These are phyloP conservation scores for Acanthopagrus latus DNA, from an alignment of 2,797 vertebrate genomes.

Conservation along the genomic window DNA sequence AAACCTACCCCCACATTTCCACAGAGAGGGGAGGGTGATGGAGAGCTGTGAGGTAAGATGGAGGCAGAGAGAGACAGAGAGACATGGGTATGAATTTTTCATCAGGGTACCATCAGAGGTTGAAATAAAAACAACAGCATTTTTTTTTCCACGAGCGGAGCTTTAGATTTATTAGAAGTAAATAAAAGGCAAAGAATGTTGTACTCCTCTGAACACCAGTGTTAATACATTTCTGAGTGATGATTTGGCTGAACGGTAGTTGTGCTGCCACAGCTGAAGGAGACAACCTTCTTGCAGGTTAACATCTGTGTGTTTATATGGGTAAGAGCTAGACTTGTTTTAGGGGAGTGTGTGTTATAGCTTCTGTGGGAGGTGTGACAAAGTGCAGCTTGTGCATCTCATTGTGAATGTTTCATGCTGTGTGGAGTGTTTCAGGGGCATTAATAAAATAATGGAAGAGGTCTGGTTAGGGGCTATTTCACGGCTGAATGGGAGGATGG, in stretches of 20 bases:
- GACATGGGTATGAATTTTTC: slow-evolving; percentile 66
- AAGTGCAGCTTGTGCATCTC: slow-evolving; percentile 32
- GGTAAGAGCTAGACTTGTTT: slow-evolving; percentile 5
- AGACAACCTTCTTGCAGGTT: background rate
- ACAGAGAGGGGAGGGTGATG: slow-evolving; percentile 18
- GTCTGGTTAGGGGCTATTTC: slow-evolving; percentile 50
- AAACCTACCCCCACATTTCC: slow-evolving; percentile 15
- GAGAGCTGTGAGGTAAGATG: slow-evolving; percentile 28
- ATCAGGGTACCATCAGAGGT: slow-evolving; percentile 57
- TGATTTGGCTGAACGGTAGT: slow-evolving; percentile 25
- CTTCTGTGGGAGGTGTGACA: slow-evolving; percentile 12
- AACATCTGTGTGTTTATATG: background rate
- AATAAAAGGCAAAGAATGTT: slow-evolving; percentile 28
- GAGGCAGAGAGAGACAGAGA: slow-evolving; percentile 6
- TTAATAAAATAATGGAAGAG: slow-evolving; percentile 48
- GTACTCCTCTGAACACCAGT: slow-evolving; percentile 1
- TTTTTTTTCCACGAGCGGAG: slow-evolving; percentile 10
- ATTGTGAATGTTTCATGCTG: slow-evolving; percentile 31
- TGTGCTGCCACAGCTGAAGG: background rate
- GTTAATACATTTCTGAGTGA: slow-evolving; percentile 12
- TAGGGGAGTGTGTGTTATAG: background rate
- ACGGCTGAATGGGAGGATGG: slow-evolving; percentile 34
- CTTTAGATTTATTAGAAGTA: slow-evolving; percentile 48
- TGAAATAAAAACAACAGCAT: slow-evolving; percentile 57
- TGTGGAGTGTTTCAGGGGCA: slow-evolving; percentile 25